Conservation (phyloP, 2,888 invertebrate species). For the Phyto melanocephala region DNA sequence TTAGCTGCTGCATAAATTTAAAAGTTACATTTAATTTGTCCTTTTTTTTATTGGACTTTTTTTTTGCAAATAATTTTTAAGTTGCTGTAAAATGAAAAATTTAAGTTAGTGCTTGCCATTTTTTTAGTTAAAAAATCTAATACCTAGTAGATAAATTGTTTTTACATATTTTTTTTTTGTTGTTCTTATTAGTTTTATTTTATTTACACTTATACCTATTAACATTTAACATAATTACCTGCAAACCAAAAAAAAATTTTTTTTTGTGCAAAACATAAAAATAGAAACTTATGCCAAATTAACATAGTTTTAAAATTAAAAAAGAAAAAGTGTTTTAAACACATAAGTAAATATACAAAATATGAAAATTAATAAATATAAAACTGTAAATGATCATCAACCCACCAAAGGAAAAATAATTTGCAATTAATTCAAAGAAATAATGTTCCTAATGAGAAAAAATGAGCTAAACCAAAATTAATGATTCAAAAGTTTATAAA, state of each 20-base stretch:
- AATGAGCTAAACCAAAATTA: constrained; percentile 22
- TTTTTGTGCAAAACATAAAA: background rate
- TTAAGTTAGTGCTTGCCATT: constrained; percentile 35
- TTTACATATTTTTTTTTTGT: constrained; percentile 6
- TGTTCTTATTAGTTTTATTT: constrained; percentile 8
- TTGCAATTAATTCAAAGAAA: constrained; percentile 21
- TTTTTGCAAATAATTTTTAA: background rate
- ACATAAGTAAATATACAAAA: constrained; percentile 20
- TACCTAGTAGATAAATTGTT: constrained; percentile 22
- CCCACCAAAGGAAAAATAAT: constrained; percentile 25
- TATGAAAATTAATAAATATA: background rate
- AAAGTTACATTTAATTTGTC: background rate
- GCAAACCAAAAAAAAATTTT: background rate
- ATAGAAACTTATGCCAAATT: background rate
- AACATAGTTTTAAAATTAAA: background rate
- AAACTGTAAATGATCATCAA: background rate
- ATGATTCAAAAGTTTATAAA: background rate
- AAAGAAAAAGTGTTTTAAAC: constrained; percentile 32
- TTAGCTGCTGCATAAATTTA: constrained; percentile 41
- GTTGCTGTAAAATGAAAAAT: background rate
- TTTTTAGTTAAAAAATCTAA: constrained; percentile 6
- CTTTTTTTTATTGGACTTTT: background rate
- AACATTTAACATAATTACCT: background rate
- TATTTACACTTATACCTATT: background rate
- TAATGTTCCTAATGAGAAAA: constrained; percentile 40